Conservation (phyloP, 2,888 invertebrate species). For the Microctonus hyperodae region DNA sequence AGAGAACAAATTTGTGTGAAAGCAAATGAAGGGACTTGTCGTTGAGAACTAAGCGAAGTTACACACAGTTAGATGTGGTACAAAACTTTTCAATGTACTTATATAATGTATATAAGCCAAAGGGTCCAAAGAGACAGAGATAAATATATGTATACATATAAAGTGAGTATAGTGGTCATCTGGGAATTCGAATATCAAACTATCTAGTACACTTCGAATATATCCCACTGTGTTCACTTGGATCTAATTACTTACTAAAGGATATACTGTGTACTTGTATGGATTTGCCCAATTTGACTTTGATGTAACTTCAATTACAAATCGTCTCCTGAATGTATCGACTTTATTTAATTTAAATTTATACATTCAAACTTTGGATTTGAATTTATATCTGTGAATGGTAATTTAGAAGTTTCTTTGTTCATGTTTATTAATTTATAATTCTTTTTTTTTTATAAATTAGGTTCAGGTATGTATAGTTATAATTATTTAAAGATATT, state of each 20-base stretch:
- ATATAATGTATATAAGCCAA: not conserved
- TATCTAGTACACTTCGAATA: not conserved
- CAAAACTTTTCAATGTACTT: conserved; percentile 10
- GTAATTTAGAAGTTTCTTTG: too few species aligned
- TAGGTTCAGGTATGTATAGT: not conserved
- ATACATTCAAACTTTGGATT: too few species aligned
- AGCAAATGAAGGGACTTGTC: not conserved
- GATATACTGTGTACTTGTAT: not conserved
- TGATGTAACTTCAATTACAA: conserved; percentile 3
- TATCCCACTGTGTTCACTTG: conserved; percentile 2
- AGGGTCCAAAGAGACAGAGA: not conserved
- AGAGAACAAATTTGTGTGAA: conserved; percentile 2
- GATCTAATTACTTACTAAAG: not conserved
- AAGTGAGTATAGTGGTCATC: conserved; percentile 2
- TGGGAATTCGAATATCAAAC: conserved; percentile 1
- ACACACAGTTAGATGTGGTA: conserved; percentile 11
- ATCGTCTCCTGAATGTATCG: not conserved
- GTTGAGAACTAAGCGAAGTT: not conserved
- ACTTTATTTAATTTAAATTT: not conserved
- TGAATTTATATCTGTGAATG: too few species aligned
- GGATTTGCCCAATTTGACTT: conserved; percentile 7
- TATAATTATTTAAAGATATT: not conserved
- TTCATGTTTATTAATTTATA: too few species aligned
- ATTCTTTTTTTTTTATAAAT: too few species aligned
- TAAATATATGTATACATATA: not conserved